A percentile compares a stretch with the other conserved stretches of the same genome.
phyloP scores from a whole-genome alignment of 2,113 vertebrate species.

The Riparia riparia region DNA sequence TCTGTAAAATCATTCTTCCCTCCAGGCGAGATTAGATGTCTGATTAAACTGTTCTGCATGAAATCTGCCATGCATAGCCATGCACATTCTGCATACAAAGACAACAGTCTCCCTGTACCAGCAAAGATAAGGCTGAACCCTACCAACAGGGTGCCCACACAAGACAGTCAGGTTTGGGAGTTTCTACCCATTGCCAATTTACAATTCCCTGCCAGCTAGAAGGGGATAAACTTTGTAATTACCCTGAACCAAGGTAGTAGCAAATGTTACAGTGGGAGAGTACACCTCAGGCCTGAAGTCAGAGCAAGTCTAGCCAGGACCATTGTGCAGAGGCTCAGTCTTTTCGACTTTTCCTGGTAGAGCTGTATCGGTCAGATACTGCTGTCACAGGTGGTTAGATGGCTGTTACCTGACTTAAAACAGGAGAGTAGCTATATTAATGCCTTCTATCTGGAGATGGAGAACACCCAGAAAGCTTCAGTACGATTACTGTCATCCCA shows the following conservation, averaged over 20 bases:
- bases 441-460: background rate
- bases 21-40: slow-evolving; percentile 1
- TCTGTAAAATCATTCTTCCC: background rate
- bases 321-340: accelerated
- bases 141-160: background rate
- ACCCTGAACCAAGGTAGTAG: background rate
- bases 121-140: background rate
- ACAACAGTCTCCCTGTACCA: background rate
- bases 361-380: background rate
- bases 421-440: background rate
- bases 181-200: background rate
- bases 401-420: background rate
- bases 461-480: background rate
- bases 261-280: background rate
- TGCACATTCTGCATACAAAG: background rate
- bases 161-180: background rate
- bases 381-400: background rate
- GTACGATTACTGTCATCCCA: background rate
- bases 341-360: background rate
- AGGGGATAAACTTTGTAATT: background rate
- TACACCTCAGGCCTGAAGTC: background rate
- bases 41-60: slow-evolving; percentile 17
- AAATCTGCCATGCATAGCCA: background rate
- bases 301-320: background rate
- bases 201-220: background rate